Conservation (phyloP, 2,888 invertebrate genomes). For the Callyntrura sp. region DNA sequence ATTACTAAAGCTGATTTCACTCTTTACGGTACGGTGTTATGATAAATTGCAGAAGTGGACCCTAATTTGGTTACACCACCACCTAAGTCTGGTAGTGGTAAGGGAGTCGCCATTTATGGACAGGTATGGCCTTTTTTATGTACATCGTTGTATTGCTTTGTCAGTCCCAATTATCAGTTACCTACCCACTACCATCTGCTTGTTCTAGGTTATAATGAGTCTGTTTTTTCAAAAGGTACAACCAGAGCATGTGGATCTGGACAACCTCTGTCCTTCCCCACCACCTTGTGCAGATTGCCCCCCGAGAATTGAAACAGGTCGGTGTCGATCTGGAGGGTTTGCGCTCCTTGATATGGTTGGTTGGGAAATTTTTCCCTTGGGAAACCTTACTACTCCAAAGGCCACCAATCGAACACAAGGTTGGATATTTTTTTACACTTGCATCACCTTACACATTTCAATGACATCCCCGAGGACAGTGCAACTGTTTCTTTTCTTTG, state of each 20-base stretch:
- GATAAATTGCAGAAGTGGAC: slow-evolving; percentile 85
- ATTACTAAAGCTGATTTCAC: slow-evolving; percentile 91
- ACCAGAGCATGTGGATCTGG: slow-evolving; percentile 88
- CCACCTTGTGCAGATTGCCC: slow-evolving; percentile 89
- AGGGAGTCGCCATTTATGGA: slow-evolving; percentile 87
- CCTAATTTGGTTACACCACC: slow-evolving; percentile 87
- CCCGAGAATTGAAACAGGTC: slow-evolving; percentile 86
- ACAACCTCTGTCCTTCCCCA: slow-evolving; percentile 88
- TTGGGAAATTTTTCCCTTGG: slow-evolving; percentile 87
- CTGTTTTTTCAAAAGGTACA: slow-evolving; percentile 85
- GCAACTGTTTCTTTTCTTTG: too few relatives aligned
- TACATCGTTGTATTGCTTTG: not conserved
- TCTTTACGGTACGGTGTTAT: slow-evolving; percentile 87
- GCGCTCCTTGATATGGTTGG: slow-evolving; percentile 88
- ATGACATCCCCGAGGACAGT: too few relatives aligned
- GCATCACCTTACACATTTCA: not conserved
- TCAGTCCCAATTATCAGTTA: too few relatives aligned
- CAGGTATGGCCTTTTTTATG: slow-evolving; percentile 84
- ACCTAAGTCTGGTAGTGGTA: slow-evolving; percentile 85
- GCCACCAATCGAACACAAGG: slow-evolving; percentile 87
- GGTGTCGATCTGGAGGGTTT: slow-evolving; percentile 88
- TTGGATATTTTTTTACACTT: slow-evolving; percentile 79
- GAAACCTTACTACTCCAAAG: slow-evolving; percentile 88
- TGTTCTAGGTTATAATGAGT: too few relatives aligned
- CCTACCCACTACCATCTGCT: too few relatives aligned